Evolutionary conservation across 2,113 vertebrate species (phyloP).

Genomic region (Sinocyclocheilus rhinocerous): DNA sequence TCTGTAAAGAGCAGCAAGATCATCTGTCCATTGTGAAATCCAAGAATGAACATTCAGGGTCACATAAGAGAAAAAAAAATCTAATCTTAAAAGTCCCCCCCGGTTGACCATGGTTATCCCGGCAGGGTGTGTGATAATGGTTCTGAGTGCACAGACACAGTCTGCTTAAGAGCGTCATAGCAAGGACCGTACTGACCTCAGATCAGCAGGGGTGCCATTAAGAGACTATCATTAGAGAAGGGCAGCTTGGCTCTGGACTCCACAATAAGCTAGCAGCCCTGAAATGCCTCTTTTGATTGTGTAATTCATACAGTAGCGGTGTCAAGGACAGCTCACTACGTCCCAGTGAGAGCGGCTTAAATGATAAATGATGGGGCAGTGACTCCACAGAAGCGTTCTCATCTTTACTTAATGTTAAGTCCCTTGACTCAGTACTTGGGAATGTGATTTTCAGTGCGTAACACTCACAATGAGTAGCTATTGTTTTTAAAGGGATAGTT

Average conservation of each 20-base stretch:
- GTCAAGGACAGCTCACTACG: constrained; percentile 33
- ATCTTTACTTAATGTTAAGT: constrained; percentile 4
- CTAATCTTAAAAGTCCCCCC: constrained; percentile 4
- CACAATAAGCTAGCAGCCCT: constrained; percentile 9
- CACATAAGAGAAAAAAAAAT: neutral
- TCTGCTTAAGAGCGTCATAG: neutral
- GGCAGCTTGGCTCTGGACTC: constrained; percentile 8
- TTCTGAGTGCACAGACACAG: neutral
- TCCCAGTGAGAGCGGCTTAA: neutral
- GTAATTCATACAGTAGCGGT: constrained; percentile 12
- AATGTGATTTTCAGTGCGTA: neutral
- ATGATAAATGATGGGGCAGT: constrained; percentile 22
- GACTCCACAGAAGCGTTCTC: neutral
- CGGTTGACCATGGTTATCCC: constrained; percentile 32
- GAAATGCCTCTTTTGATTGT: constrained; percentile 29
- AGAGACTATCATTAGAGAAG: constrained; percentile 28
- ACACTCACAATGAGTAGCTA: neutral
- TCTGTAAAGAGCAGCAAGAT: constrained; percentile 10
- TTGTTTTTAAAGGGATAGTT: neutral
- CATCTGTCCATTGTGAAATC: neutral
- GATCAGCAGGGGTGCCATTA: constrained; percentile 35
- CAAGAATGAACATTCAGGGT: constrained; percentile 9
- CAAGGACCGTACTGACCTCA: constrained; percentile 12
- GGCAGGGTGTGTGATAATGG: constrained; percentile 27
- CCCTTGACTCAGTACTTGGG: neutral